Evolutionary conservation across 2,113 vertebrate genomes (phyloP), one percentile per base, ranked within the genome.

Genomic region (Chionis minor): DNA sequence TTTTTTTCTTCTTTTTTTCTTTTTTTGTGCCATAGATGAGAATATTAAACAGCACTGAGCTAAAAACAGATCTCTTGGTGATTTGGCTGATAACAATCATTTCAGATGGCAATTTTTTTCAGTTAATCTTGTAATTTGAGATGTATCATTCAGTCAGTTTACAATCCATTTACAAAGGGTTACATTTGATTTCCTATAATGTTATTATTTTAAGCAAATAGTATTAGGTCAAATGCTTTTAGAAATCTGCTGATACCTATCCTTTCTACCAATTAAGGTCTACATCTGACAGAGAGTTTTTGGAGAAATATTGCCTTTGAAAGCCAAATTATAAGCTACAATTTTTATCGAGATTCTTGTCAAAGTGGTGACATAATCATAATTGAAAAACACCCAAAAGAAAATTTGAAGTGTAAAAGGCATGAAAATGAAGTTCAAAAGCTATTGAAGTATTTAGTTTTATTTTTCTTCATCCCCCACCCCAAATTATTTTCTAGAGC

Each of bases 271-370:
- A 90, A 16, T 62, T 96, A 94, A 97, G 30, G 38, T 51, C 59
- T 20, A 33, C 35, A 81, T 90, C 82, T 96, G 47, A 75, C 20
- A 88, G 33, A 86, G 63, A 93, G n/a, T 26, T 49, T 87, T 95
- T 95, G 33, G 18, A 96, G 88, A 97, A 96, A 30, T 51, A 92
- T 59, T 94, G 75, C 42, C 85, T 96, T 96, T 40, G 65, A 96
- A 96, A 96, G 71, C 5, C 24, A 97, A 96, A 96, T 92, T 92
- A 82, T 82, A 93, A 93, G 8, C 16, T 92, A 66, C 17, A 81
- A 54, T 38, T 86, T 97, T 96, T 88, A 92, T 69, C 92, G 93
- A 93, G 47, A 93, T 93, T 86, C 88, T 96, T 94, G 67, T 84
- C 33, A 88, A 95, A 92, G 66, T 5, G 9, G 71, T 94, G 77